These are phyloP conservation scores for Fregetta grallaria DNA, from an alignment of 2,113 vertebrate genomes.

Conservation along the genomic window DNA sequence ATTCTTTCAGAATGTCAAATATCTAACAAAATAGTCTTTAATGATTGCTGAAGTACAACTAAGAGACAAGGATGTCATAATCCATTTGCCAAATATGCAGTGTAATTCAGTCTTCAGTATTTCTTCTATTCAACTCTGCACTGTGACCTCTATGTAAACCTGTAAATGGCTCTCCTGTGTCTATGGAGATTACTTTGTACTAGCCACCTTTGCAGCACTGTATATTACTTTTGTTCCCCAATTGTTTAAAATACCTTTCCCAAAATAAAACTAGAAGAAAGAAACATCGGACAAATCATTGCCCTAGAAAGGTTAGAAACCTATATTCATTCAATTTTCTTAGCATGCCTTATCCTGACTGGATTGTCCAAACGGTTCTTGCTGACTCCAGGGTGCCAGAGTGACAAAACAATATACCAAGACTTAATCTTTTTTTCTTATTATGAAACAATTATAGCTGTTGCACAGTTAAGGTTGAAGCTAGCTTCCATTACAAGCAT, in stretches of 20 bases:
- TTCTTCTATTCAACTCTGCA: neutral
- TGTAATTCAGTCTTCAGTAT: neutral
- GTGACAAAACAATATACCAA: neutral
- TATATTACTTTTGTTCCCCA: neutral
- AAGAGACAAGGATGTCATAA: neutral
- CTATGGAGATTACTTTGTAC: neutral
- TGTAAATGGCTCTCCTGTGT: neutral
- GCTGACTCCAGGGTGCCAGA: neutral
- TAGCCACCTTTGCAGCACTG: neutral
- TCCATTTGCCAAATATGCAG: neutral
- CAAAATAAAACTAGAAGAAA: neutral
- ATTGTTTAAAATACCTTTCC: neutral
- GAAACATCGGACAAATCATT: neutral
- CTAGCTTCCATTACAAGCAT: neutral
- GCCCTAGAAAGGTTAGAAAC: conserved; percentile 18
- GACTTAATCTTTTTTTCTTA: conserved; percentile 24
- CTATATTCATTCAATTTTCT: conserved; percentile 26
- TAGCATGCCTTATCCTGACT: neutral
- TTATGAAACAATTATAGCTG: neutral
- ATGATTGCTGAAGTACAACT: neutral
- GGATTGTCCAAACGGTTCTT: neutral
- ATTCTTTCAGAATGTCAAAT: neutral
- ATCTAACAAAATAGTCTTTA: neutral
- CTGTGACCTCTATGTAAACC: neutral
- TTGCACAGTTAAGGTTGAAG: conserved; percentile 12